A percentile compares a stretch with the other conserved stretches of the same genome.
Conservation (phyloP, 1,140 invertebrate genomes). For the Dendroctonus valens region DNA sequence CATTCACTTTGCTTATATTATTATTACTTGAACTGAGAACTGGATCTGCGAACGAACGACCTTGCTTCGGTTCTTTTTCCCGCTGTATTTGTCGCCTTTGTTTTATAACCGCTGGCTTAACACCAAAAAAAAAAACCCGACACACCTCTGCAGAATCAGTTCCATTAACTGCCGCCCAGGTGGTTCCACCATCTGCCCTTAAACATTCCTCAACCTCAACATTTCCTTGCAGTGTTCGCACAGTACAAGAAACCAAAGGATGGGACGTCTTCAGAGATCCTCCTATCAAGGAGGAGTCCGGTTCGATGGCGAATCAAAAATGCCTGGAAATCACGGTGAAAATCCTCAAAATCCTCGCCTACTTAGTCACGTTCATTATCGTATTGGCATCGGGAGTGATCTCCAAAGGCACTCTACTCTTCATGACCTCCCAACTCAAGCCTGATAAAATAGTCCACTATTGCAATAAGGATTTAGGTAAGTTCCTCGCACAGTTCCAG, state of each 20-base stretch:
- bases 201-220: not conserved
- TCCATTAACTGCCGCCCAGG: no score
- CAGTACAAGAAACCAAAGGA: constrained; percentile 85
- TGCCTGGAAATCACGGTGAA: constrained; percentile 84
- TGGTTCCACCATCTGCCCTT: no score
- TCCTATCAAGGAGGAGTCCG: constrained; percentile 82
- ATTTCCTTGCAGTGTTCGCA: constrained; percentile 68
- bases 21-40: constrained; percentile 30
- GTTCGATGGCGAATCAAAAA: constrained; percentile 82
- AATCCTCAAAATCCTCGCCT: constrained; percentile 81
- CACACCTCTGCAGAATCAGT: not conserved
- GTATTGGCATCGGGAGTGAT: constrained; percentile 80
- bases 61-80: constrained; percentile 32
- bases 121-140: not conserved
- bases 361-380: constrained; percentile 79
- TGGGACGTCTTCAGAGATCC: constrained; percentile 94
- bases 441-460: constrained; percentile 71
- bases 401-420: constrained; percentile 81
- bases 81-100: constrained; percentile 9
- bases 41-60: constrained; percentile 38
- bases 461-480: constrained; percentile 82
- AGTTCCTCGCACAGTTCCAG: constrained; percentile 30
- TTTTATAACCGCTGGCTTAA: not conserved
- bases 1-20: constrained; percentile 38
- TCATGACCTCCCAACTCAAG: constrained; percentile 88